Conservation (phyloP, 2,888 invertebrate genomes). For the Dorcus hopei region DNA sequence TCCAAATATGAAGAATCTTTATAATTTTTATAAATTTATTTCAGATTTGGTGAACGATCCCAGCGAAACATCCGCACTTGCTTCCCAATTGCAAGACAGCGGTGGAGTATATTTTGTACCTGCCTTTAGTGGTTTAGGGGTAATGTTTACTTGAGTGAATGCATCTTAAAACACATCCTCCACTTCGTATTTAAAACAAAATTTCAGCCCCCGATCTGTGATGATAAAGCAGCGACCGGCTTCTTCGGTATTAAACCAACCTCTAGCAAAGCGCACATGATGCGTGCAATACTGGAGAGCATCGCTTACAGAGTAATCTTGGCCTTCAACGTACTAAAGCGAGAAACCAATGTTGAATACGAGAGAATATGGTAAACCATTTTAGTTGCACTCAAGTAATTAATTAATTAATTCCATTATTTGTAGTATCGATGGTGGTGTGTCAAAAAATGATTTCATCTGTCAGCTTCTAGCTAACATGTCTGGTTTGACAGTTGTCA, state of each 20-base stretch:
- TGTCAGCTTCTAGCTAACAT: conserved; percentile 85
- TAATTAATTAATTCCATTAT: not conserved
- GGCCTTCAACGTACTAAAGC: conserved; percentile 68
- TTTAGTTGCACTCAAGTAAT: not conserved
- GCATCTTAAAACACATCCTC: too few relatives aligned
- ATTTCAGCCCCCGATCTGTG: conserved; percentile 82
- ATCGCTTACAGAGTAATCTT: conserved; percentile 79
- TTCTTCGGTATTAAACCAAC: conserved; percentile 76
- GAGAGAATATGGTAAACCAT: conserved; percentile 30
- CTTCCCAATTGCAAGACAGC: conserved; percentile 64
- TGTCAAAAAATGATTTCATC: conserved; percentile 89
- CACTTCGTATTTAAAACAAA: too few relatives aligned
- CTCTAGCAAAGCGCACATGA: conserved; percentile 72
- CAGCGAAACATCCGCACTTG: conserved; percentile 64
- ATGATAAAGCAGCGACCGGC: conserved; percentile 78
- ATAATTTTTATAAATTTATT: not conserved
- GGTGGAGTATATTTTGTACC: conserved; percentile 85
- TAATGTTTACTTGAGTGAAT: conserved; percentile 42
- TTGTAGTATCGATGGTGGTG: conserved; percentile 90
- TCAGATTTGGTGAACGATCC: conserved; percentile 64
- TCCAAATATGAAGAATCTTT: too few relatives aligned
- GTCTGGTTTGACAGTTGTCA: conserved; percentile 70
- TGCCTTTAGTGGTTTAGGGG: conserved; percentile 85
- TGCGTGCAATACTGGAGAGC: conserved; percentile 81
- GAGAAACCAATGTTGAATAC: conserved; percentile 52